A percentile compares a stretch with the other conserved stretches of the same genome.
Evolutionary conservation across 2,113 vertebrate species (phyloP).

Genomic region (Phylloscopus trochilus): DNA sequence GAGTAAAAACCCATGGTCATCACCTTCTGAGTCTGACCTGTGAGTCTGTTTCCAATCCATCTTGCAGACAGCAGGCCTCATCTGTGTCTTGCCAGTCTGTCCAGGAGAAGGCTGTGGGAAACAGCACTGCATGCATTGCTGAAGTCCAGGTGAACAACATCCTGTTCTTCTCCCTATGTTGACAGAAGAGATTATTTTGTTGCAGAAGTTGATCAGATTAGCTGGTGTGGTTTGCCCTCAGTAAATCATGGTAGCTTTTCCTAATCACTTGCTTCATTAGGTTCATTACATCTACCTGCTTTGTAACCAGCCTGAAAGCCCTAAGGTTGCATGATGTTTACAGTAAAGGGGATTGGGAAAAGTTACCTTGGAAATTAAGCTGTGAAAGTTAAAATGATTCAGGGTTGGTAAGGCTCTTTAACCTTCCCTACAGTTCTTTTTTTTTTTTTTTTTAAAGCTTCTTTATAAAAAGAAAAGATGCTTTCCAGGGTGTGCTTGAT

Average conservation of each 20-base stretch:
- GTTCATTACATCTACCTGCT: neutral
- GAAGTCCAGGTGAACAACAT: neutral
- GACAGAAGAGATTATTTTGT: neutral
- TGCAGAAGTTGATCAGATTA: neutral
- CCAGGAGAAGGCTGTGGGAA: neutral
- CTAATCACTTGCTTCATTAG: neutral
- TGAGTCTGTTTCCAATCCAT: neutral
- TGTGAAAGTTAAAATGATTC: neutral
- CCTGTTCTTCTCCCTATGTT: accelerated
- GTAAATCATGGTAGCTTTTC: neutral
- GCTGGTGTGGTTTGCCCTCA: accelerated
- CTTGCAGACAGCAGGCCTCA: accelerated
- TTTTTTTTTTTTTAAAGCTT: neutral
- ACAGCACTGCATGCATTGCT: accelerated
- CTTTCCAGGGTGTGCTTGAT: neutral
- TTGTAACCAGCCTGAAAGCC: neutral
- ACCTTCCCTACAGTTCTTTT: neutral
- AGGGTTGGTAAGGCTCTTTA: neutral
- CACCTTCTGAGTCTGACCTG: accelerated
- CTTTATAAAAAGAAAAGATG: neutral
- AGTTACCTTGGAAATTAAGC: neutral
- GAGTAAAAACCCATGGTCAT: neutral
- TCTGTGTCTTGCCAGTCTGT: neutral
- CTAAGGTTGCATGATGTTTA: neutral
- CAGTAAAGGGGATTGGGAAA: neutral